Evolutionary conservation across 2,113 vertebrate genomes (phyloP).

Genomic region (Scartelaos histophorus): DNA sequence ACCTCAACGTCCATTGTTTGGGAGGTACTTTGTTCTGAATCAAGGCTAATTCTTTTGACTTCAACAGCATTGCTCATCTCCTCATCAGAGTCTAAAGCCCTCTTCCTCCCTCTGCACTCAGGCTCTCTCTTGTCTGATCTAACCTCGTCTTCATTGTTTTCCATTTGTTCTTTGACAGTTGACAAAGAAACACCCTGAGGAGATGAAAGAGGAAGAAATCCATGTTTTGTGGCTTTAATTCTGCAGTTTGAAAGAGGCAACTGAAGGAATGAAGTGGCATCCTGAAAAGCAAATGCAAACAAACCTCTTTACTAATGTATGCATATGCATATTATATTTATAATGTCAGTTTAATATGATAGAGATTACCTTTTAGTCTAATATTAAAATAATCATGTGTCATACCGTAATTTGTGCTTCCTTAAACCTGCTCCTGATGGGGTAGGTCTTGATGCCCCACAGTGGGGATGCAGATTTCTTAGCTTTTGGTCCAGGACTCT

Average conservation of each 20-base stretch:
- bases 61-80: not conserved
- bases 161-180: not conserved
- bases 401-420: conserved; percentile 25
- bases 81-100: conserved; percentile 8
- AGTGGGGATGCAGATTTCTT: not conserved
- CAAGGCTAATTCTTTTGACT: conserved; percentile 36
- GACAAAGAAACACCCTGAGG: not conserved
- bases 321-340: not conserved
- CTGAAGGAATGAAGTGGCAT: not conserved
- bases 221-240: not conserved
- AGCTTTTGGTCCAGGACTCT: conserved; percentile 14
- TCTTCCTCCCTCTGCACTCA: conserved; percentile 13
- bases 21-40: not conserved
- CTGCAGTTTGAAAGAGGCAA: not conserved
- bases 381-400: not conserved
- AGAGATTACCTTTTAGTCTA: too few relatives aligned
- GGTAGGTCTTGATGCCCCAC: conserved; percentile 18
- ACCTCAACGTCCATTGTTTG: not conserved
- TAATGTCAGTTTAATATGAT: not conserved
- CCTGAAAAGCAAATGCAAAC: conserved; percentile 23
- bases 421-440: conserved; percentile 41
- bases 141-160: not conserved
- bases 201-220: not conserved
- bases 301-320: not conserved
- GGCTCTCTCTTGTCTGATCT: not conserved